Conservation (phyloP, 2,797 vertebrate genomes). For the Acipenser oxyrinchus region DNA sequence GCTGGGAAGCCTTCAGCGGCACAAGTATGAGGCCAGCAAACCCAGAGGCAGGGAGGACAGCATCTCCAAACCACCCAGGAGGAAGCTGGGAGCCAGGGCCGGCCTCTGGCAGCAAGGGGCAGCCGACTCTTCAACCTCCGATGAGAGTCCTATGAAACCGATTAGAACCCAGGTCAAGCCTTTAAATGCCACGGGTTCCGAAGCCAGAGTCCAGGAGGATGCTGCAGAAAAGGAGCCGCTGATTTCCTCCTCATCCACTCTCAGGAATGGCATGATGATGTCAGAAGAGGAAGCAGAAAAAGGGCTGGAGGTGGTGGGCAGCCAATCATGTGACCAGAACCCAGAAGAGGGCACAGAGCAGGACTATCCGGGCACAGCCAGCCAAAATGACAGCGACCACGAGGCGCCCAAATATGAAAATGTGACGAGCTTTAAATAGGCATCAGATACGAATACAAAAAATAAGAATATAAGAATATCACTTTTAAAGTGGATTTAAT, state of each 20-base stretch:
- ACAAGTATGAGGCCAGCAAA: constrained; percentile 48
- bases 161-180: constrained; percentile 47
- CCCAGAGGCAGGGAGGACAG: constrained; percentile 46
- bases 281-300: constrained; percentile 23
- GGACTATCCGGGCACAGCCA: background rate
- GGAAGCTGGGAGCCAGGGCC: constrained; percentile 57
- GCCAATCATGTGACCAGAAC: background rate
- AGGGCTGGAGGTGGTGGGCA: constrained; percentile 30
- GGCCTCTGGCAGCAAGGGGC: constrained; percentile 53
- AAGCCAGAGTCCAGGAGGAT: constrained; percentile 34
- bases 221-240: constrained; percentile 44
- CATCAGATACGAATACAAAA: constrained; percentile 37
- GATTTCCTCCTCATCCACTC: constrained; percentile 40
- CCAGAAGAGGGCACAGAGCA: background rate
- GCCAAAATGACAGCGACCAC: constrained; percentile 41
- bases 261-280: constrained; percentile 43
- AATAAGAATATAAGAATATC: background rate
- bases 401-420: constrained; percentile 66
- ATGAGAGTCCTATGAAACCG: constrained; percentile 44
- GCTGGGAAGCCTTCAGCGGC: constrained; percentile 76
- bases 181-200: constrained; percentile 24
- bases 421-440: constrained; percentile 25
- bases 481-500: constrained; percentile 4
- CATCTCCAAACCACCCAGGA: constrained; percentile 72
- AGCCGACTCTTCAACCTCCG: constrained; percentile 20